Evolutionary conservation across 2,797 vertebrate species (phyloP).

Genomic region (Mareca penelope): DNA sequence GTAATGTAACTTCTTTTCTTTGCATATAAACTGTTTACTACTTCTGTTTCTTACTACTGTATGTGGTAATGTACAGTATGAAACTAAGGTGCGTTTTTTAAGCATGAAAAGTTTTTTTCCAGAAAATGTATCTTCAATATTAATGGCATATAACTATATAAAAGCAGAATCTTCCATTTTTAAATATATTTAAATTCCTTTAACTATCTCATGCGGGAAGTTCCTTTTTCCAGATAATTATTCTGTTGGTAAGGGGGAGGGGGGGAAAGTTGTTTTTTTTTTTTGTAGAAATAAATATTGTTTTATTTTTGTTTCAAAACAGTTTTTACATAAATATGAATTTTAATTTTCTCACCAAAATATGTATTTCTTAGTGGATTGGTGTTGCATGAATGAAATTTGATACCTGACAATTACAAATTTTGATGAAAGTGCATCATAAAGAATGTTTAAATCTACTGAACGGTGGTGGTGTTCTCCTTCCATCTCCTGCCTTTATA

Average conservation of each 20-base stretch:
- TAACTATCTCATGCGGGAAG: constrained; percentile 60
- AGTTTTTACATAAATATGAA: constrained; percentile 60
- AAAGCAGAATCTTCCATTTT: constrained; percentile 87
- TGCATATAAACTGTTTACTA: constrained; percentile 74
- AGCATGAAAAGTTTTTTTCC: constrained; percentile 82
- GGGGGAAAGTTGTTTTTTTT: neutral
- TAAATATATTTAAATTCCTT: constrained; percentile 88
- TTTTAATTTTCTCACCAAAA: constrained; percentile 56
- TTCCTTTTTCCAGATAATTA: constrained; percentile 37
- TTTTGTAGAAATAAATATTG: neutral
- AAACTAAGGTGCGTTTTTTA: constrained; percentile 79
- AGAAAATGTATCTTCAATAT: constrained; percentile 70
- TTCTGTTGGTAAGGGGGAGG: neutral
- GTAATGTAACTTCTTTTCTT: constrained; percentile 81
- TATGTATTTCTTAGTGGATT: constrained; percentile 59
- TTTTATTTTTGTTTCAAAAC: constrained; percentile 61
- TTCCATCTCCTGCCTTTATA: neutral
- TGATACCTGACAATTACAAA: constrained; percentile 57
- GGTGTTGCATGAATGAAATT: constrained; percentile 63
- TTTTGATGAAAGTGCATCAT: constrained; percentile 62
- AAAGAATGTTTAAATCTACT: constrained; percentile 40
- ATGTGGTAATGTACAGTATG: constrained; percentile 76
- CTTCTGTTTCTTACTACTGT: constrained; percentile 74
- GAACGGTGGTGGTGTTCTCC: neutral
- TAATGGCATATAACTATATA: constrained; percentile 86